Evolutionary conservation across 2,888 invertebrate species (phyloP).

Genomic region (Criorhina ranunculi): DNA sequence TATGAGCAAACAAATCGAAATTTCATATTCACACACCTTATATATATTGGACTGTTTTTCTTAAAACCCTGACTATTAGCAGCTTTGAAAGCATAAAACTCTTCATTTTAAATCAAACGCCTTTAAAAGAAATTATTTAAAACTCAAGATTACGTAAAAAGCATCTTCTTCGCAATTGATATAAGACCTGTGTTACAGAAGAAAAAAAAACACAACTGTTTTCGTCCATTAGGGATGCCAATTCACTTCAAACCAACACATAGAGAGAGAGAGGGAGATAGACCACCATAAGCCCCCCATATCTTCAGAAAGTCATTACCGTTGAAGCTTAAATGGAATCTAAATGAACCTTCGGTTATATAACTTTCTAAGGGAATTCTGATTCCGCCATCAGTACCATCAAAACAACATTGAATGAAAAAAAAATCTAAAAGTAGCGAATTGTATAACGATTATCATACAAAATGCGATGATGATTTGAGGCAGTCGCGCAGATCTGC

Average conservation of each 20-base stretch:
- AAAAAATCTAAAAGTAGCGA: slow-evolving; percentile 40
- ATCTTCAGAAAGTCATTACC: slow-evolving; percentile 31
- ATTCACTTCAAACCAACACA: slow-evolving; percentile 3
- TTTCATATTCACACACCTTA: too few species aligned
- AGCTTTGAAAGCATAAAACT: too few species aligned
- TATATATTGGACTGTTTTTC: too few species aligned
- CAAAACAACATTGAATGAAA: slow-evolving; percentile 41
- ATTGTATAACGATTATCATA: slow-evolving; percentile 63
- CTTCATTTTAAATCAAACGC: too few species aligned
- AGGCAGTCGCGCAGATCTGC: not conserved
- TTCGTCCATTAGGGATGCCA: slow-evolving; percentile 27
- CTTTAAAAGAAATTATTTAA: not conserved
- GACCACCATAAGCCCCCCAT: slow-evolving; percentile 19
- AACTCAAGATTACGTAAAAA: not conserved
- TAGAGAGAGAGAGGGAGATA: not conserved
- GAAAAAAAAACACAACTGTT: slow-evolving; percentile 31
- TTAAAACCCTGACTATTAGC: too few species aligned
- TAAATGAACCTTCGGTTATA: slow-evolving; percentile 53
- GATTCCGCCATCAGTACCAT: slow-evolving; percentile 24
- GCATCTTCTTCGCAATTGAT: not conserved
- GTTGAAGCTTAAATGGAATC: slow-evolving; percentile 42
- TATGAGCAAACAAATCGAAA: too few species aligned
- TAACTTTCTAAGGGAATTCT: slow-evolving; percentile 26
- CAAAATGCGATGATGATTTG: slow-evolving; percentile 40
- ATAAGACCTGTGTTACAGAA: not conserved